These are phyloP conservation scores for Semnornis frantzii DNA, from an alignment of 2,113 vertebrate genomes.

Conservation along the genomic window DNA sequence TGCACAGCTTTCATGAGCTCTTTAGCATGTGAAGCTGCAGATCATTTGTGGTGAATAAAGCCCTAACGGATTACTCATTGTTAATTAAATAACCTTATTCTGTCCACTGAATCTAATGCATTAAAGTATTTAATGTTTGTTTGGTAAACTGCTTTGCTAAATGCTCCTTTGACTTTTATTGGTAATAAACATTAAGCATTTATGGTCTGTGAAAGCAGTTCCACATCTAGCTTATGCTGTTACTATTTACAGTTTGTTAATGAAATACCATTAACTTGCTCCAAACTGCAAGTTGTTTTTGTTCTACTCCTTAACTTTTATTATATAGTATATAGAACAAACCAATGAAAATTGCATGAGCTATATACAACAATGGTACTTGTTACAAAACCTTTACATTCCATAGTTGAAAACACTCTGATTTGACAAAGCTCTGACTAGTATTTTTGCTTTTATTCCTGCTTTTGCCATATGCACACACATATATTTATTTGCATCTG, in stretches of 20 bases:
- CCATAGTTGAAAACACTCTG: too few relatives aligned
- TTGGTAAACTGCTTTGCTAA: conserved; percentile 83
- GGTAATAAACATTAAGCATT: conserved; percentile 86
- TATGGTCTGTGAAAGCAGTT: conserved; percentile 81
- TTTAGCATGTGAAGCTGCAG: conserved; percentile 42
- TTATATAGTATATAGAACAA: conserved; percentile 49
- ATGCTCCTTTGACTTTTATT: conserved; percentile 86
- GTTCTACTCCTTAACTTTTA: conserved; percentile 76
- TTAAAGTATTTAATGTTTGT: conserved; percentile 84
- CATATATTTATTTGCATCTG: background rate
- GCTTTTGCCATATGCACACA: background rate
- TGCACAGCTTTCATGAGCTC: background rate
- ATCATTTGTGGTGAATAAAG: conserved; percentile 75
- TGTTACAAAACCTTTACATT: background rate
- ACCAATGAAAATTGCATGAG: conserved; percentile 40
- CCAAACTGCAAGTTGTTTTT: conserved; percentile 74
- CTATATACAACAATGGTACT: background rate
- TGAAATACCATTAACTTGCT: conserved; percentile 78
- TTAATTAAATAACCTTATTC: conserved; percentile 82
- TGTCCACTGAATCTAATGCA: conserved; percentile 80
- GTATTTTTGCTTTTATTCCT: background rate
- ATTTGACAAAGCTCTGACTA: background rate
- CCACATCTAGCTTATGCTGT: conserved; percentile 76
- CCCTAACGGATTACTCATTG: conserved; percentile 75
- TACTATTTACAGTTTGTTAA: conserved; percentile 83